phyloP scores from a whole-genome alignment of 2,888 invertebrate genomes.

The Protonemura montana region DNA sequence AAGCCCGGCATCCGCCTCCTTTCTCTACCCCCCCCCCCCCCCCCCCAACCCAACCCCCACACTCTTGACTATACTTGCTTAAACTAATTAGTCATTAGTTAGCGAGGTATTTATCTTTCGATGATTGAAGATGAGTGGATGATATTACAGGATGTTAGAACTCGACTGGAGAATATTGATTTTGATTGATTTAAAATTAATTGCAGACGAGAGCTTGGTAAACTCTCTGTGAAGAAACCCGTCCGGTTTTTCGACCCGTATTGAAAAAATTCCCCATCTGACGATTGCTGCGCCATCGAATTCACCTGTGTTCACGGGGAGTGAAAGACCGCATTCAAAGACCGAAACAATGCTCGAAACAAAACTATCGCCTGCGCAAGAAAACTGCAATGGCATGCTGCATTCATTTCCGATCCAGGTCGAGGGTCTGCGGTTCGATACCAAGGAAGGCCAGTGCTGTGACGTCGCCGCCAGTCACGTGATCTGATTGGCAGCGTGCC shows the following conservation, averaged over 20 bases:
- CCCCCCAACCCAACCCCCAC: background rate
- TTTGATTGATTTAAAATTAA: background rate
- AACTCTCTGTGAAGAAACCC: no score
- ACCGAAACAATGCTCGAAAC: no score
- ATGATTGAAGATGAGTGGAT: background rate
- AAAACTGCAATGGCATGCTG: background rate
- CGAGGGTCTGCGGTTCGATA: background rate
- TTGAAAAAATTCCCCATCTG: no score
- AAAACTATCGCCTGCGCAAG: background rate
- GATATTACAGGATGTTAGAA: background rate
- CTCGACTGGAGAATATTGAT: background rate
- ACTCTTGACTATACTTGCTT: background rate
- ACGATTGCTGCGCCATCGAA: no score
- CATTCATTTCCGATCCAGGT: background rate
- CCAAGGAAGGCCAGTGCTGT: background rate
- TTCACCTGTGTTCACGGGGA: no score
- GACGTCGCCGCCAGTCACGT: background rate
- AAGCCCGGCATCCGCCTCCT: background rate
- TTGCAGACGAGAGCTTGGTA: no score
- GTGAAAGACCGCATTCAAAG: no score
- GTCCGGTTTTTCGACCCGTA: no score
- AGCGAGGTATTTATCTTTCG: slow-evolving; percentile 5
- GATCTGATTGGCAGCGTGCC: background rate
- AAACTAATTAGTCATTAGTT: background rate
- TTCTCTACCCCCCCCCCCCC: background rate